Conservation (phyloP, 2,113 vertebrate genomes). For the Toxotes jaculatrix region DNA sequence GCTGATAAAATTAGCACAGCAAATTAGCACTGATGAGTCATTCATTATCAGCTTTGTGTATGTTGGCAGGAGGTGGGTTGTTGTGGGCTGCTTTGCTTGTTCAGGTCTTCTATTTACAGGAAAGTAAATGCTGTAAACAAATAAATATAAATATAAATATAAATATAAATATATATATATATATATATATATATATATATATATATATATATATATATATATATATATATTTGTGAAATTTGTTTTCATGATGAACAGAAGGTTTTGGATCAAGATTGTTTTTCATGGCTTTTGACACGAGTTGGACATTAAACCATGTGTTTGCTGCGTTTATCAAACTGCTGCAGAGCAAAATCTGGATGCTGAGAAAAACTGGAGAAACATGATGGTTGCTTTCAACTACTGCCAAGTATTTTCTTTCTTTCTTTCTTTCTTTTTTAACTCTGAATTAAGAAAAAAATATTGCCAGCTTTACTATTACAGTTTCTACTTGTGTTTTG, state of each 20-base stretch:
- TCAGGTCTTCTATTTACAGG: slow-evolving; percentile 54
- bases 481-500: slow-evolving; percentile 6
- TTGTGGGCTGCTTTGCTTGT: slow-evolving; percentile 59
- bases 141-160: too few relatives aligned
- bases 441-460: not conserved
- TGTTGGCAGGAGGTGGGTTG: slow-evolving; percentile 63
- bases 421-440: not conserved
- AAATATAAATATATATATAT: too few relatives aligned
- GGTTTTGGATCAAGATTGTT: slow-evolving; percentile 35
- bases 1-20: slow-evolving; percentile 72
- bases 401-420: not conserved
- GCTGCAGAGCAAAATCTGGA: not conserved
- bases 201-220: too few relatives aligned
- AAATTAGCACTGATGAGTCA: slow-evolving; percentile 75
- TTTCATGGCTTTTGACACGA: slow-evolving; percentile 24
- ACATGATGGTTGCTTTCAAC: not conserved
- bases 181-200: too few relatives aligned
- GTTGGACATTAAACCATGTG: not conserved
- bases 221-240: slow-evolving; percentile 22
- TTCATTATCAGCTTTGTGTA: slow-evolving; percentile 64
- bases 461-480: not conserved
- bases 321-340: not conserved
- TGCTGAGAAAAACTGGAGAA: not conserved
- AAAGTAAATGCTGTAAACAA: slow-evolving; percentile 41
- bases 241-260: slow-evolving; percentile 54